Base-by-base conservation (phyloP, 2,797 vertebrate species). In the Bufotes viridis region DNA sequence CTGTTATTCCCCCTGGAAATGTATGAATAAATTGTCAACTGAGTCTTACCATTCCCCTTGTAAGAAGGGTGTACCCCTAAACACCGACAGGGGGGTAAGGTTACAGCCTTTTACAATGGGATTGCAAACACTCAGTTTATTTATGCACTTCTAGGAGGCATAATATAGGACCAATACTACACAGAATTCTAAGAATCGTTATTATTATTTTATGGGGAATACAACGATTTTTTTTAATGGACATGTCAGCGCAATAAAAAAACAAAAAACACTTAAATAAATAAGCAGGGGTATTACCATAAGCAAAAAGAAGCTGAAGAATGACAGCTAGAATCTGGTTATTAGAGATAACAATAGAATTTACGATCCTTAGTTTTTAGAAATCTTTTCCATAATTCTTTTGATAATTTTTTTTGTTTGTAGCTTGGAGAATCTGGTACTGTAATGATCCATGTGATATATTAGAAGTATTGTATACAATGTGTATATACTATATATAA, bases 401-500 rank as follows among this genome's bases (percentile, higher is more conserved):
- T 75, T 67, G 8, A 69, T 20, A 78, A 78, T 81, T 87, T 6
- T 75, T 69, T 89, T 90, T 91, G 92, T 93, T 78, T 92, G 88
- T 91, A 92, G 90, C 92, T 84, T 82, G 91, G 93, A 91, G 67
- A 94, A 87, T 89, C 92, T 93, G 87, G 84, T 92, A 88, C 82
- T 91, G 90, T 93, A 90, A 91, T 87, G 81, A 86, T 91, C 91
- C 90, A 89, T 93, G 91, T 92, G 88, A 93, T 93, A 90, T 89
- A 61, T 93, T 93, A 93, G 92, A 90, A 93, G 93, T 92, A 88
- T 92, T 94, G 94, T 95, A 95, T 94, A 94, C 92, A 93, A 92
- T 92, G 91, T 94, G 94, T 95, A 95, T 94, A 95, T 93, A 91
- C 90, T 94, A 94, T 95, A 95, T 93, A 94, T 94, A 94, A 93